These are phyloP conservation scores for Hyles lineata DNA, from an alignment of 2,888 invertebrate species.

Conservation along the genomic window DNA sequence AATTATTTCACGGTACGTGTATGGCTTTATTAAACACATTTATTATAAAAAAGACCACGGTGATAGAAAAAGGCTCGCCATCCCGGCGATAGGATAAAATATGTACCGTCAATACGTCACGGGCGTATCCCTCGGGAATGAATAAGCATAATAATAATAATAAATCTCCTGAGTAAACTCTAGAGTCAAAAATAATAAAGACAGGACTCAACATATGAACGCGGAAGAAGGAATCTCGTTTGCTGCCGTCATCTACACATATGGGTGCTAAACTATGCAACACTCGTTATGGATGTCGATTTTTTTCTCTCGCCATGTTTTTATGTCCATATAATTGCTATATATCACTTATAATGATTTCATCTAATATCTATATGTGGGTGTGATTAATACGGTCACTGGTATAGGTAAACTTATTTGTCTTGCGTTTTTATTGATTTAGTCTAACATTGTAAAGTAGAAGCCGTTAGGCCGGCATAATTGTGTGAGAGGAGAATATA, in stretches of 20 bases:
- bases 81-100: too few species aligned
- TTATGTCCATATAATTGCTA: conserved; percentile 7
- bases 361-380: not conserved
- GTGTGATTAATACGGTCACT: not conserved
- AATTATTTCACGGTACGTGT: too few species aligned
- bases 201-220: conserved; percentile 1
- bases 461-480: too few species aligned
- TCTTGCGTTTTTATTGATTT: not conserved
- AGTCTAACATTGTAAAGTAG: too few species aligned
- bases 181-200: not conserved
- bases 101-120: too few species aligned
- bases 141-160: too few species aligned
- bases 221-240: conserved; percentile 18
- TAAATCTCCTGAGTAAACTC: not conserved
- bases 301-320: conserved; percentile 17
- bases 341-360: conserved; percentile 17
- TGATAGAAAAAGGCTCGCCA: too few species aligned
- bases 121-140: too few species aligned
- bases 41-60: too few species aligned
- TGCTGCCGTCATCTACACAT: conserved; percentile 13
- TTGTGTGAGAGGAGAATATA: too few species aligned
- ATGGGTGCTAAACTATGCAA: conserved; percentile 20
- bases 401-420: not conserved
- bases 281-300: conserved; percentile 1
- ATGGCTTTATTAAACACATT: too few species aligned